Conservation (phyloP, 1,140 invertebrate genomes). For the Micrasema longulum region DNA sequence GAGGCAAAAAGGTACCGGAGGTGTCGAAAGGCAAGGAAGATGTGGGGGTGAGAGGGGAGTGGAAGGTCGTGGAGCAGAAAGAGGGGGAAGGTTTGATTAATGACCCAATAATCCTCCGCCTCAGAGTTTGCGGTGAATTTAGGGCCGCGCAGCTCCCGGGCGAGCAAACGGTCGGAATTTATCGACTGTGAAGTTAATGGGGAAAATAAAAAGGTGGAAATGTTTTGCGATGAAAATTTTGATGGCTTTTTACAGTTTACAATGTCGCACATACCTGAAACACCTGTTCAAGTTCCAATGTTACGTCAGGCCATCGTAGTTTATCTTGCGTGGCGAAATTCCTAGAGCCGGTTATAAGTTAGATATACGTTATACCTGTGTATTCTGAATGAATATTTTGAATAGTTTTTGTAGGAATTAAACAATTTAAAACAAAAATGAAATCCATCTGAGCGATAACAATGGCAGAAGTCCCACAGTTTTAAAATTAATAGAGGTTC, state of each 20-base stretch:
- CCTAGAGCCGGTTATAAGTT: no score
- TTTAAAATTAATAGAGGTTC: no score
- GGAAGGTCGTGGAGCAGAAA: slow-evolving; percentile 32
- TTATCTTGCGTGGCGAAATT: no score
- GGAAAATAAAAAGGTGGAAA: slow-evolving; percentile 45
- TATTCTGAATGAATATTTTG: no score
- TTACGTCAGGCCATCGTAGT: no score
- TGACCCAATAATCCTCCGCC: slow-evolving; percentile 56
- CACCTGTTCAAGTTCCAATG: not conserved
- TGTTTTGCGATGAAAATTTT: slow-evolving; percentile 35
- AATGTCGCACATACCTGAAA: slow-evolving; percentile 5
- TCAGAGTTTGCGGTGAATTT: slow-evolving; percentile 54
- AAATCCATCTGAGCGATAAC: no score
- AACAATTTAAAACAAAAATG: no score
- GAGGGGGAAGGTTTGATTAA: slow-evolving; percentile 53
- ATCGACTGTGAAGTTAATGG: slow-evolving; percentile 45
- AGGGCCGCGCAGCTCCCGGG: slow-evolving; percentile 45
- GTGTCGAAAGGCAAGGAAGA: slow-evolving; percentile 43
- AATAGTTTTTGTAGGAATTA: no score
- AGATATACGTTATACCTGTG: no score
- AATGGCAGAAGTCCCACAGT: no score
- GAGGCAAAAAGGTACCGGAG: slow-evolving; percentile 29
- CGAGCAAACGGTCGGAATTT: slow-evolving; percentile 52
- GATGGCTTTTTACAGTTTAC: slow-evolving; percentile 33
- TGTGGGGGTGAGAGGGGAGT: not conserved